These are phyloP conservation scores for Sander lucioperca DNA, from an alignment of 2,113 vertebrate species.

Conservation along the genomic window DNA sequence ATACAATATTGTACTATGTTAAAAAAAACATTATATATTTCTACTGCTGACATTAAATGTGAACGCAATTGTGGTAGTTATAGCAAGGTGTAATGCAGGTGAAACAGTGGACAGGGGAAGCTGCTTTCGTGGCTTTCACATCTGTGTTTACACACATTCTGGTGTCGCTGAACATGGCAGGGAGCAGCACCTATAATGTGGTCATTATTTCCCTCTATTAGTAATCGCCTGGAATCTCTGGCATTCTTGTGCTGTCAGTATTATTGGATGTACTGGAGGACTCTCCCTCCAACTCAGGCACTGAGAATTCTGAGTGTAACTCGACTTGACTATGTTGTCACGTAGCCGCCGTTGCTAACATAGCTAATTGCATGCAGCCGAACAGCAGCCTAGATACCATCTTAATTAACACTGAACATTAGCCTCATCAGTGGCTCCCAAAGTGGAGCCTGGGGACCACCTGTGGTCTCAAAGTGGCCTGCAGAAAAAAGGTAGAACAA, in stretches of 20 bases:
- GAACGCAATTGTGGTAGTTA: not conserved
- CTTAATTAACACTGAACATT: constrained; percentile 65
- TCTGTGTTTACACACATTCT: constrained; percentile 10
- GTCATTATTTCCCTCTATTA: constrained; percentile 30
- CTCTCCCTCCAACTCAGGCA: not conserved
- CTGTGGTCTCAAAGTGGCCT: constrained; percentile 1
- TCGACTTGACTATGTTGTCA: constrained; percentile 14
- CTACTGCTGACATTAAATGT: not conserved
- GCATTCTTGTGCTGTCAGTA: no score
- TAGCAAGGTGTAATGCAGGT: not conserved
- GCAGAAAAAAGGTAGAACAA: constrained; percentile 19
- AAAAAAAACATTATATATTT: no score
- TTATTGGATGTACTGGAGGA: no score
- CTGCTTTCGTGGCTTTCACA: not conserved
- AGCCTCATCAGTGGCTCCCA: constrained; percentile 35
- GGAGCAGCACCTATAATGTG: constrained; percentile 42
- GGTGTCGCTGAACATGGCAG: constrained; percentile 47
- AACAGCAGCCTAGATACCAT: constrained; percentile 46
- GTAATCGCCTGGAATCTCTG: not conserved
- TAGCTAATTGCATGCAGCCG: constrained; percentile 1
- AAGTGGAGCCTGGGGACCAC: constrained; percentile 33
- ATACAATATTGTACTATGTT: no score
- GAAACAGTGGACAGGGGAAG: not conserved
- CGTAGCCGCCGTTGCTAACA: constrained; percentile 1
- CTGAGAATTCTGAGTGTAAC: constrained; percentile 14